A percentile compares a stretch with the other conserved stretches of the same genome.
Evolutionary conservation across 1,140 invertebrate species (phyloP).

Genomic region (Pseudomyrmex sp.): DNA sequence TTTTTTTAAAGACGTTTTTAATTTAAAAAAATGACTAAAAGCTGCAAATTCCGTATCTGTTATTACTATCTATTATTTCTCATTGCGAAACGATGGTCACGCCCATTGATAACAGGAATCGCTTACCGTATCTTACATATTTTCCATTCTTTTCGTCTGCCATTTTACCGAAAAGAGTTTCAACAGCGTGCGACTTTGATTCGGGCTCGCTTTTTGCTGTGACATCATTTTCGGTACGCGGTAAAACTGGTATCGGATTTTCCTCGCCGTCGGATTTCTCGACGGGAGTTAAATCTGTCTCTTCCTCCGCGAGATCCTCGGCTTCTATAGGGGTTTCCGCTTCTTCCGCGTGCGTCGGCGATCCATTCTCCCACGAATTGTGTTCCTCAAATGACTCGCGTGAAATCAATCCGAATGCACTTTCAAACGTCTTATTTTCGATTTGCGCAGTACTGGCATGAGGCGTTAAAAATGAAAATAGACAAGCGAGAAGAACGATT

Average conservation of each 20-base stretch:
- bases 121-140: conserved; percentile 83
- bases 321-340: conserved; percentile 1
- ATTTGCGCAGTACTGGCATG: conserved; percentile 16
- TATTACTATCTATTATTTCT: neutral
- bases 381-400: neutral
- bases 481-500: conserved; percentile 6
- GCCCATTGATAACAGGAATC: conserved; percentile 79
- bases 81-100: conserved; percentile 70
- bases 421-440: conserved; percentile 67
- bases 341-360: neutral
- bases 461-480: neutral
- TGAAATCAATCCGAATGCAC: conserved; percentile 64
- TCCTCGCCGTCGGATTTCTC: conserved; percentile 10
- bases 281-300: neutral
- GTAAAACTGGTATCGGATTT: neutral
- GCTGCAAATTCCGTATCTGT: neutral
- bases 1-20: too few species aligned
- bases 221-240: neutral
- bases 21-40: neutral
- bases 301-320: conserved; percentile 59
- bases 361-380: neutral
- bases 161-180: conserved; percentile 42
- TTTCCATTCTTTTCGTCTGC: conserved; percentile 67
- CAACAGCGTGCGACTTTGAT: conserved; percentile 26
- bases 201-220: neutral